phyloP scores from a whole-genome alignment of 2,113 vertebrate species.

The Origma solitaria region DNA sequence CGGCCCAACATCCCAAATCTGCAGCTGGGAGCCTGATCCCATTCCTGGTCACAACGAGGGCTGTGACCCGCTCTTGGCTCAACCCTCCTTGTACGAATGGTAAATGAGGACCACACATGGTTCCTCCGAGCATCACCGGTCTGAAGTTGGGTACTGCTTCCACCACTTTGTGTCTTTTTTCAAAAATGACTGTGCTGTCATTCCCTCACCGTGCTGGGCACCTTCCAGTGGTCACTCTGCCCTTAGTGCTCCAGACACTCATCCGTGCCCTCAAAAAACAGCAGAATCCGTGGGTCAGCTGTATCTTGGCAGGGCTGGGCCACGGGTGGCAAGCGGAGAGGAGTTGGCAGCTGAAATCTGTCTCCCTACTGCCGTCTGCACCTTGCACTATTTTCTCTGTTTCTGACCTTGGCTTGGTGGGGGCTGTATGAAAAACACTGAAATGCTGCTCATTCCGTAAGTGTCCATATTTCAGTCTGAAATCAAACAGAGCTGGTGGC shows the following conservation, averaged over 20 bases:
- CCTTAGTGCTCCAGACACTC: neutral
- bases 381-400: neutral
- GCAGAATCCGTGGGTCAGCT: fast-evolving
- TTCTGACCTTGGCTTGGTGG: neutral
- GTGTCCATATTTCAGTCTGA: neutral
- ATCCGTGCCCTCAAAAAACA: neutral
- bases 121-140: neutral
- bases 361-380: neutral
- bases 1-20: fast-evolving
- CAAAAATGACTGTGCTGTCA: neutral
- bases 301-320: neutral
- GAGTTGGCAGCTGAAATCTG: neutral
- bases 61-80: neutral
- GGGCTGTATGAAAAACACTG: neutral
- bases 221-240: neutral
- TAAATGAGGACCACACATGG: fast-evolving
- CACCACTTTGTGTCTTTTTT: neutral
- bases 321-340: neutral
- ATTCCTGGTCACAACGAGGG: neutral
- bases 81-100: neutral
- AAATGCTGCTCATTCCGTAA: neutral
- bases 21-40: neutral
- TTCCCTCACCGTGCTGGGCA: neutral
- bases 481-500: neutral
- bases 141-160: neutral